A percentile compares a stretch with the other conserved stretches of the same genome.
Evolutionary conservation across 2,888 invertebrate genomes (phyloP).

Genomic region (Melipona bicolor): DNA sequence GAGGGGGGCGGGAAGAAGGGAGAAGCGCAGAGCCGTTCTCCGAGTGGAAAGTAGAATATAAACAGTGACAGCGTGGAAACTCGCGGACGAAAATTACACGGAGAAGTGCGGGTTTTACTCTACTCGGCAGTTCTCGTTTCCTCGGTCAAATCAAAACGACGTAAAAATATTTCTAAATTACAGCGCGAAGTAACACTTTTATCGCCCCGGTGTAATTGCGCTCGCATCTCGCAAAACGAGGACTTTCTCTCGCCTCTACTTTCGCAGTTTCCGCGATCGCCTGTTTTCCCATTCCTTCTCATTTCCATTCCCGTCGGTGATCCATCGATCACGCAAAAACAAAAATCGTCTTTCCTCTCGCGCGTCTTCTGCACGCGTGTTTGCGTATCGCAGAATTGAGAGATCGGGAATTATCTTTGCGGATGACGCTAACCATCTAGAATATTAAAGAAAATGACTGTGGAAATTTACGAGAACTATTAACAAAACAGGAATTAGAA

Average conservation of each 20-base stretch:
- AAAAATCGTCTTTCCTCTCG: too few species aligned
- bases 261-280: conserved; percentile 60
- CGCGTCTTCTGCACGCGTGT: background rate
- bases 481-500: too few species aligned
- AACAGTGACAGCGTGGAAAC: conserved; percentile 54
- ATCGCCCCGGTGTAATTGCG: conserved; percentile 69
- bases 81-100: conserved; percentile 53
- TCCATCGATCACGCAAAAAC: background rate
- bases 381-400: background rate
- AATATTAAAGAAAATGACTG: background rate
- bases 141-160: conserved; percentile 56
- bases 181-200: conserved; percentile 66
- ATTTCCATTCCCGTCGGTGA: conserved; percentile 11
- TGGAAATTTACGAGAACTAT: too few species aligned
- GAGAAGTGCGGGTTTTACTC: conserved; percentile 56
- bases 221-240: conserved; percentile 56
- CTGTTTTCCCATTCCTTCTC: conserved; percentile 34
- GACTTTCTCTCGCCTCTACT: conserved; percentile 63
- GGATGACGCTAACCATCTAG: background rate
- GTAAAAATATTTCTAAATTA: conserved; percentile 68
- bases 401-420: background rate
- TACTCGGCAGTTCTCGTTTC: conserved; percentile 49
- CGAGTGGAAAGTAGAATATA: conserved; percentile 34
- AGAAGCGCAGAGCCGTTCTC: background rate
- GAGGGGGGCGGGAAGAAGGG: conserved; percentile 12